Base-by-base conservation (phyloP, 2,888 invertebrate species). In the Corbicula japonica region DNA sequence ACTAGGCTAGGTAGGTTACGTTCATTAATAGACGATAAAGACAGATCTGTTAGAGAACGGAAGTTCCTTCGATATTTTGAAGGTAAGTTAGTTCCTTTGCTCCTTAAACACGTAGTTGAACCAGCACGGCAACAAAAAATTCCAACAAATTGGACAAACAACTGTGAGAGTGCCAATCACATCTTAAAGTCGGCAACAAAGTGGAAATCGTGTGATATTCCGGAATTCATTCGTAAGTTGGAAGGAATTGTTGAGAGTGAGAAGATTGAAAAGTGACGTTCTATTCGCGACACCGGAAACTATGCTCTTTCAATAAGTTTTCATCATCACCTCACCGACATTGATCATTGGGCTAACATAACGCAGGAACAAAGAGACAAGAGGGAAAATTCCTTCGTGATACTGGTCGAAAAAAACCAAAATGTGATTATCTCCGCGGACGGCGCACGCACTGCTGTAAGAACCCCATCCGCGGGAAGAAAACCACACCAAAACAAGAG, bases 141-240 rank as follows among this genome's bases (percentile, higher is more conserved):
- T 21, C 4, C 0, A 30, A n/a, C 52, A 10, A 62, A 50, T 15
- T 41, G 63, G 68, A 62, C 68, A 15, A 61, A 54, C 28, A 60
- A 65, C 30, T 71, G 56, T 21, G 77, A 77, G 30, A 73, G 73
- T n/a, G 78, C 73, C 0, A 78, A 78, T 23, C 78, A 78, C 34
- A 21, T 78, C 26, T 32, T 73, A 3, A 73, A 78, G 15, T 21
- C 56, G 0, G 73, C 78, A 18, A 50, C 52, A 3, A 10, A 69
- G 0, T 73, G 73, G 73, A 62, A 69, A 34, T 1, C 15, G 23
- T 23, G 21, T 12, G 70, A 73, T 34, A 10, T 78, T 1, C 69
- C 63, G 26, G 38, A 54, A n/a, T 78, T 73, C 21, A 63, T 78
- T 1, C 23, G 69, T 15, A 56, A n/a, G 0, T n/a, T 63, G 5